Evolutionary conservation across 1,140 invertebrate species (phyloP), one percentile per base, ranked within the genome.

Genomic region (Cydia splendana): DNA sequence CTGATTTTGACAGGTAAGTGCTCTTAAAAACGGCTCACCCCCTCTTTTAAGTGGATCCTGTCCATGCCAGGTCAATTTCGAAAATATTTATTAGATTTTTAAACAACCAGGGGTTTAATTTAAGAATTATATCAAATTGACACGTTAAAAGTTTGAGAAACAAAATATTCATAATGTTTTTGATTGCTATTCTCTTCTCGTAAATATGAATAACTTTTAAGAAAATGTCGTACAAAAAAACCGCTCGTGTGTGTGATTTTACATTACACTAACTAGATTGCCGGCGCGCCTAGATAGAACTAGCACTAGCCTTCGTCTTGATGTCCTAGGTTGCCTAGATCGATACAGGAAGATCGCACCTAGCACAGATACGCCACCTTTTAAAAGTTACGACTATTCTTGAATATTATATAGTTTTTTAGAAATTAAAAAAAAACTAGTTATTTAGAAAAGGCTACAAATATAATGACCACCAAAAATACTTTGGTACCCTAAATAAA

Each of bases 241-340:
- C 18, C 20, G 57, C 57, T 20, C 57, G 57, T 62, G 9, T 62
- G 57, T 7, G 20, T 24, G 20, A 24, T 62, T 24, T 62, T 24
- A 62, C 57, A 62, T 62, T 62, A 62, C 57, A 62, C 57, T 62
- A 62, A 62, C 57, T 62, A 62, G 57, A 62, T 62, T 62, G 53
- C 53, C 53, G 51, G 15, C 51, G 20, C 57, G 57, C 20, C 57
- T 62, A 24, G 57, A 62, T 62, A 24, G 57, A 24, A 24, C 57
- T 62, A 24, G 20, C 20, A 1, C 57, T 62, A 62, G 57, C 57
- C 57, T 62, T 62, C 57, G 57, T 62, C 57, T 62, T 62, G 57
- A 20, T 24, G 57, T 24, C 57, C 57, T 62, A 62, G 57, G 57
- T 62, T 62, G 20, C 20, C 57, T 24, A 20, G 20, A 62, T 62